Evolutionary conservation across 2,797 vertebrate genomes (phyloP), one percentile per base, ranked within the genome.

Genomic region (Microtus agrestis): DNA sequence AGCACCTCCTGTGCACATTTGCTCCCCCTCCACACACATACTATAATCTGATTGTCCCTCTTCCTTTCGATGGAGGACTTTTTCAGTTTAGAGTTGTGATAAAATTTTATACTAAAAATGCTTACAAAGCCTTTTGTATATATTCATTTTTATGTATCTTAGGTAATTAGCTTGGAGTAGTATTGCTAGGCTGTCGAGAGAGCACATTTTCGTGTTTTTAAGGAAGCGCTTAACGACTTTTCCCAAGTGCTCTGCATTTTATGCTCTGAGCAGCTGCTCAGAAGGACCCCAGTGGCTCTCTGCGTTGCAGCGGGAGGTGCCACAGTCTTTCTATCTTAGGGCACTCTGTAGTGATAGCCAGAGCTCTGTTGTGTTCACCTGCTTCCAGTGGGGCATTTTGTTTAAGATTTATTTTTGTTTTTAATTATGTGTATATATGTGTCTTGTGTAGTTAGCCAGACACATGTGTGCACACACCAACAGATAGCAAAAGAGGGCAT

Each of bases 91-190:
- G 23, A 25, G 46, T 40, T 90, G 25, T 54, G 29, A 87, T 54
- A 92, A 86, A 77, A 73, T 87, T 61, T 81, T 82, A 56, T 78
- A 21, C 29, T 25, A 89, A 51, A 84, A 54, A 94, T 19, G 7
- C 51, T 74, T 87, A 61, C 40, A 6, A 86, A 94, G 48, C 27
- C 27, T 89, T 87, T 69, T 89, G 61, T 54, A 69, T 56, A 17
- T 88, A 81, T 69, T 25, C 51, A 59, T 79, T 90, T 90, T 93
- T 88, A 91, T 78, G 43, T 43, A 31, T 87, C 46, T 78, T 88
- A 65, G 63, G n/a, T 84, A 93, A 87, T 93, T 89, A 89, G 59
- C 29, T 91, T 91, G 37, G 48, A 82, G 63, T 91, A 65, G 23
- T 87, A 65, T 51, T 69, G 27, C 48, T 88, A 43, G 80, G 63